Conservation (phyloP, 2,888 invertebrate genomes). For the Drosophila hamatofila region DNA sequence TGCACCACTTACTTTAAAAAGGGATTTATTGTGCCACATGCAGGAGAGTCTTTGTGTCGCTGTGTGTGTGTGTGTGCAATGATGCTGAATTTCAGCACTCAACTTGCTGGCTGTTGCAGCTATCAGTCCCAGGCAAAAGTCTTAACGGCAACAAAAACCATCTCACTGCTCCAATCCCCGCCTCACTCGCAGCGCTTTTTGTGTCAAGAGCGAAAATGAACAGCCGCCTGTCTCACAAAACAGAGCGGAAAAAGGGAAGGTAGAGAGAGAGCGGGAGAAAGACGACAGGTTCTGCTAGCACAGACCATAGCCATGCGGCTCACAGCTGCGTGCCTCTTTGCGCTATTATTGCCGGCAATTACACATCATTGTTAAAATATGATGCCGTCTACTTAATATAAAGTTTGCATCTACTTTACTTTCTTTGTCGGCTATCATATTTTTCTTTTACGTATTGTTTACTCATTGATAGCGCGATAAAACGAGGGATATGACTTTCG, state of each 20-base stretch:
- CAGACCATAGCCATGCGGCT: not conserved
- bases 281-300: not conserved
- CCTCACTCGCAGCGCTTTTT: constrained; percentile 30
- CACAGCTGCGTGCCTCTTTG: constrained; percentile 24
- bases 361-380: constrained; percentile 58
- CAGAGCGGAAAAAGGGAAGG: not conserved
- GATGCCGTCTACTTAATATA: constrained; percentile 54
- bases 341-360: constrained; percentile 59
- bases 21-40: constrained; percentile 64
- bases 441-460: not conserved
- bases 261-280: not conserved
- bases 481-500: not conserved
- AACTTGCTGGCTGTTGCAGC: constrained; percentile 47
- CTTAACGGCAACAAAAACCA: constrained; percentile 36
- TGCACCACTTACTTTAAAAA: constrained; percentile 59
- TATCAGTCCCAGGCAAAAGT: constrained; percentile 47
- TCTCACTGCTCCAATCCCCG: not conserved
- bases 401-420: constrained; percentile 41
- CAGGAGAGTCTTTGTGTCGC: constrained; percentile 18
- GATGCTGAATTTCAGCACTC: constrained; percentile 71
- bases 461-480: not conserved
- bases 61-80: constrained; percentile 51
- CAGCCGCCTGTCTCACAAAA: constrained; percentile 47
- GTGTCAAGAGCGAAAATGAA: constrained; percentile 68
- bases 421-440: not conserved